These are phyloP conservation scores for Atta texana DNA, from an alignment of 1,140 invertebrate genomes.

Conservation along the genomic window DNA sequence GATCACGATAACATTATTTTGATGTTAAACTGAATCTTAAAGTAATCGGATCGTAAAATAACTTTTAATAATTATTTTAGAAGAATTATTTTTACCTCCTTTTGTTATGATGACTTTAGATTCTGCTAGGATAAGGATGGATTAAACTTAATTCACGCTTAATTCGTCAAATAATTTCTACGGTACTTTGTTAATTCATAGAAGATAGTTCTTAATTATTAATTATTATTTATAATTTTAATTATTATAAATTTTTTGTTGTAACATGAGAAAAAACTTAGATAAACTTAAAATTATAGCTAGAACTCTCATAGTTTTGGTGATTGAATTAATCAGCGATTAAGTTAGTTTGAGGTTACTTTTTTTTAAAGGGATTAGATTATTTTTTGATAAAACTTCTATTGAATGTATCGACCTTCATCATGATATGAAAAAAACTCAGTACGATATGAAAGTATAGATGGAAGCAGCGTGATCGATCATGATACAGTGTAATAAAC, in stretches of 20 bases:
- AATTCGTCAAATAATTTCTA: background rate
- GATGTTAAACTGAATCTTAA: too few species aligned
- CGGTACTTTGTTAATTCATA: background rate
- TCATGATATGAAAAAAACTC: background rate
- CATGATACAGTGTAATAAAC: background rate
- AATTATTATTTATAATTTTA: too few species aligned
- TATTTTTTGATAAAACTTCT: background rate
- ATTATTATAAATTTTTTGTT: background rate
- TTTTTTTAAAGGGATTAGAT: too few species aligned
- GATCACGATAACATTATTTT: too few species aligned
- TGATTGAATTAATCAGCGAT: background rate
- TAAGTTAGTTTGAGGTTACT: background rate
- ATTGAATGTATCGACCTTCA: background rate
- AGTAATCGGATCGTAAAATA: too few species aligned
- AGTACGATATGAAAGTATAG: constrained; percentile 28
- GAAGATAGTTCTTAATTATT: background rate
- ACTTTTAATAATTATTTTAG: too few species aligned
- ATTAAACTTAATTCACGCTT: background rate
- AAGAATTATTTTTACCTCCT: too few species aligned
- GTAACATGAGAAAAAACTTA: background rate
- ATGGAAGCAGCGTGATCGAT: constrained; percentile 42
- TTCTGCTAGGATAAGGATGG: background rate
- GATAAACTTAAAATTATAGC: background rate
- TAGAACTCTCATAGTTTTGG: background rate
- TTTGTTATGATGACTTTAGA: too few species aligned